Evolutionary conservation across 2,113 vertebrate genomes (phyloP).

Genomic region (Myotis yumanensis): DNA sequence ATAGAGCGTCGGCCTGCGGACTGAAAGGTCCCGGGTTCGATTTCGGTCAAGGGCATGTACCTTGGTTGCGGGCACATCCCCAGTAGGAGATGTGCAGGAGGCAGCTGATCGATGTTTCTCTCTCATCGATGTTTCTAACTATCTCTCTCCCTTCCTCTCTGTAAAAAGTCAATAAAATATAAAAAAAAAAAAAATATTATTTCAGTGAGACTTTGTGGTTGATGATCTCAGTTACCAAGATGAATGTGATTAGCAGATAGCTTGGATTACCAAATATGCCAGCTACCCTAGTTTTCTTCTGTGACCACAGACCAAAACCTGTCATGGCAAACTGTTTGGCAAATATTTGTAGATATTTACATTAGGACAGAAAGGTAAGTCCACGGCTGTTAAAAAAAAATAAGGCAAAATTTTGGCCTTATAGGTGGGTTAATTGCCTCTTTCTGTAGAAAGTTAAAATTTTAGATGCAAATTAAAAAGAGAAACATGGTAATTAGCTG

Average conservation of each 20-base stretch:
- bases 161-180: no score
- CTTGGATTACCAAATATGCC: constrained; percentile 7
- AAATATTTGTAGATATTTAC: background rate
- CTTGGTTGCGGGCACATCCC: no score
- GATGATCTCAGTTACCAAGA: constrained; percentile 20
- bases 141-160: no score
- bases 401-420: background rate
- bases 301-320: background rate
- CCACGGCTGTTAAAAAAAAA: constrained; percentile 26
- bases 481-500: no score
- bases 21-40: no score
- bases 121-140: no score
- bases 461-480: no score
- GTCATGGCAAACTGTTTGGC: background rate
- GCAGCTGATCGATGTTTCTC: no score
- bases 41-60: no score
- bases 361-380: constrained; percentile 30
- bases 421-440: background rate
- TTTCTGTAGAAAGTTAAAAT: background rate
- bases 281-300: constrained; percentile 42
- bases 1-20: no score
- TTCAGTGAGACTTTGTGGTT: constrained; percentile 12
- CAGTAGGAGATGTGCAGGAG: no score
- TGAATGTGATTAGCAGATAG: constrained; percentile 7
- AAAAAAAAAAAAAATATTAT: constrained; percentile 25